These are phyloP conservation scores for Probaryconus sp. DNA, from an alignment of 1,140 invertebrate genomes.

Conservation along the genomic window DNA sequence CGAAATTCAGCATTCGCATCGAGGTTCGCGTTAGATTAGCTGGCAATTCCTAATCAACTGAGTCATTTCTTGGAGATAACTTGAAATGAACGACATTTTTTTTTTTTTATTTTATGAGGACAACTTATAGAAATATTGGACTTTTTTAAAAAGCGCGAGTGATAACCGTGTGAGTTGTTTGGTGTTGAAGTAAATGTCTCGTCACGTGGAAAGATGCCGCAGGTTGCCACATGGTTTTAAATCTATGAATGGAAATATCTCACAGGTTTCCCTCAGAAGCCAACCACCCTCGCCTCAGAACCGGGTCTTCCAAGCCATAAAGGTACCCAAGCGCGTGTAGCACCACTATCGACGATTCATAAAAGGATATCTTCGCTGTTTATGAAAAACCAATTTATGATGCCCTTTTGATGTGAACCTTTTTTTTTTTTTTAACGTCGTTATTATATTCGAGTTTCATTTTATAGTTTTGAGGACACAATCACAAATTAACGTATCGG, in stretches of 20 bases:
- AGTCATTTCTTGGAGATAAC: slow-evolving; percentile 16
- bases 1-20: slow-evolving; percentile 2
- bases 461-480: no score
- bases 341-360: slow-evolving; percentile 71
- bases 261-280: slow-evolving; percentile 74
- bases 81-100: no score
- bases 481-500: no score
- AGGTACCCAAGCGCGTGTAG: slow-evolving; percentile 72
- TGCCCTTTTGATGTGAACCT: neutral
- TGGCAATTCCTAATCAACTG: slow-evolving; percentile 15
- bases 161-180: slow-evolving; percentile 13
- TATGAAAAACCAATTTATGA: neutral
- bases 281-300: slow-evolving; percentile 69
- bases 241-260: slow-evolving; percentile 76
- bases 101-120: no score
- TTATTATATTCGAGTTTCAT: neutral
- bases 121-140: no score
- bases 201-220: slow-evolving; percentile 69
- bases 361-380: slow-evolving; percentile 61
- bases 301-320: slow-evolving; percentile 77
- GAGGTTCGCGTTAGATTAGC: slow-evolving; percentile 36
- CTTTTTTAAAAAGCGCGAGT: slow-evolving; percentile 8
- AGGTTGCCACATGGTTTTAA: slow-evolving; percentile 68
- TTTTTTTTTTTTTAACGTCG: neutral
- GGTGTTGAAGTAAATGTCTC: slow-evolving; percentile 21